Evolutionary conservation across 2,113 vertebrate genomes (phyloP).

Genomic region (Dicrurus megarhynchus): DNA sequence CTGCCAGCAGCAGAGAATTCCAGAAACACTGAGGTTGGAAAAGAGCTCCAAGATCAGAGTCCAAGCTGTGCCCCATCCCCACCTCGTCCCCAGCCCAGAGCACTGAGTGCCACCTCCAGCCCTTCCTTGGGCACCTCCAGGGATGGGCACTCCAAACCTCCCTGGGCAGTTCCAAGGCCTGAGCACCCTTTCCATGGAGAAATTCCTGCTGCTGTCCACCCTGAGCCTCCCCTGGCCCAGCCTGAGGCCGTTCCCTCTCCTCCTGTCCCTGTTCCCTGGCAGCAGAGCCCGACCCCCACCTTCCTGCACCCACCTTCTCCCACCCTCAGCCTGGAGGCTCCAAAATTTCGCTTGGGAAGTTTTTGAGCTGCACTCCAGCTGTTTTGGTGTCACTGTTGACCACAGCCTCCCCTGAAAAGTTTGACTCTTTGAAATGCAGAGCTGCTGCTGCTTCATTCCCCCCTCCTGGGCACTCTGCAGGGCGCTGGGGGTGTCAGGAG

Average conservation of each 20-base stretch:
- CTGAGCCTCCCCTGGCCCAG: neutral
- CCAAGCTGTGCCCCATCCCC: fast-evolving
- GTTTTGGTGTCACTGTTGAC: fast-evolving
- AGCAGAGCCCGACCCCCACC: fast-evolving
- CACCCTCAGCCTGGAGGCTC: neutral
- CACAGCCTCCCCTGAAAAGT: neutral
- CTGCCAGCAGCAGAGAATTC: neutral
- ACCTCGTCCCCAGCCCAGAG: neutral
- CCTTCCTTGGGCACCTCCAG: neutral
- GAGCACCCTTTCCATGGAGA: neutral
- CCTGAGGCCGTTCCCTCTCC: neutral
- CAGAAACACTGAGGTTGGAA: neutral
- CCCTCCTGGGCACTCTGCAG: neutral
- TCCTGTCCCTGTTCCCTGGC: neutral
- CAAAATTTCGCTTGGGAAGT: neutral
- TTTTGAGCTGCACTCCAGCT: neutral
- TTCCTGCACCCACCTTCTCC: neutral
- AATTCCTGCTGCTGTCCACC: neutral
- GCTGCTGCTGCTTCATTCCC: neutral
- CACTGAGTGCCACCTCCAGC: neutral
- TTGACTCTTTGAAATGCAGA: neutral
- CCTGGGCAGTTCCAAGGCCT: neutral
- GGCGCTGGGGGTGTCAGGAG: neutral
- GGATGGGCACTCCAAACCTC: neutral
- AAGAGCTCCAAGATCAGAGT: neutral